These are phyloP conservation scores for Pseudorectes ferrugineus DNA, from an alignment of 2,113 vertebrate genomes.

Conservation along the genomic window DNA sequence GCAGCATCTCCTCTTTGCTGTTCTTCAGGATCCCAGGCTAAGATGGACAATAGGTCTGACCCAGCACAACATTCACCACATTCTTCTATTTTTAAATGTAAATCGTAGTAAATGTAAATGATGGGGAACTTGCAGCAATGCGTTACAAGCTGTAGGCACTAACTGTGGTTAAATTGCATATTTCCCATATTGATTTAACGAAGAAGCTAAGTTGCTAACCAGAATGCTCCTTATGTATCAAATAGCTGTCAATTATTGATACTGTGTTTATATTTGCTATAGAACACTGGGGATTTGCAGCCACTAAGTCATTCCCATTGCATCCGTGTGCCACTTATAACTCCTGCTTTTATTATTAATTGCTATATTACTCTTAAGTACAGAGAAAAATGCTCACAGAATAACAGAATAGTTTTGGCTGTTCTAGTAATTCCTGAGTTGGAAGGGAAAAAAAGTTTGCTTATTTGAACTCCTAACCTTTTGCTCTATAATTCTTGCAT, in stretches of 20 bases:
- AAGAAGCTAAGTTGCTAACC: not conserved
- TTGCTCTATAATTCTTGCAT: slow-evolving; percentile 14
- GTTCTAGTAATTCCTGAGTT: not conserved
- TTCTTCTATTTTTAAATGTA: not conserved
- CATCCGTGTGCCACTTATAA: not conserved
- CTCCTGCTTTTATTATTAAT: not conserved
- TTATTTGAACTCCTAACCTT: slow-evolving; percentile 38
- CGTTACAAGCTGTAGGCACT: not conserved
- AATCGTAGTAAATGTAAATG: not conserved
- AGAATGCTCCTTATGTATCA: not conserved
- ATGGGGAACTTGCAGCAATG: not conserved
- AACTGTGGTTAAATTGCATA: not conserved
- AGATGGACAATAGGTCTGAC: not conserved
- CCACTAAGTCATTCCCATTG: not conserved
- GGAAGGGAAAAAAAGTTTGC: not conserved
- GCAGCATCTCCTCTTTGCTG: not conserved
- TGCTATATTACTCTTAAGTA: not conserved
- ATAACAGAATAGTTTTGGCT: not conserved
- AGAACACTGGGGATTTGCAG: not conserved
- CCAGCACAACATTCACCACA: not conserved
- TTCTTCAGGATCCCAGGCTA: not conserved
- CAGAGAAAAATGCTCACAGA: not conserved
- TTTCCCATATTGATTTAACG: not conserved
- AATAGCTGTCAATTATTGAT: not conserved
- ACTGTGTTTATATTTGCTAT: not conserved